phyloP scores from a whole-genome alignment of 2,113 vertebrate genomes.

The Engystomops pustulosus region DNA sequence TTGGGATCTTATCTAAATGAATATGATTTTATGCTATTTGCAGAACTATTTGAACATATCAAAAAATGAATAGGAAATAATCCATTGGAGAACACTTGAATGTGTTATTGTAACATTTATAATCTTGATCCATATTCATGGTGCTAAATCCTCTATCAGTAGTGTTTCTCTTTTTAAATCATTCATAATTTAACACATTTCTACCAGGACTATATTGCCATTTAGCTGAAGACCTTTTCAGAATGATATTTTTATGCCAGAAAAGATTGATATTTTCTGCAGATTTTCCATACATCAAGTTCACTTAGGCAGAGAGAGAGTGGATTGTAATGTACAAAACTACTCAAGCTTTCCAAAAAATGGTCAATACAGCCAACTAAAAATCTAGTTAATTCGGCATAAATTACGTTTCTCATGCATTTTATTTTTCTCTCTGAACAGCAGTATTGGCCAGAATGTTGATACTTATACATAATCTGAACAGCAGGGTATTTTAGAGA shows the following conservation, averaged over 20 bases:
- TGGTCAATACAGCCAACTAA: conserved; percentile 18
- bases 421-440: conserved; percentile 37
- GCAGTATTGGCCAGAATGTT: conserved; percentile 44
- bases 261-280: conserved; percentile 49
- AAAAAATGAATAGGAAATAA: conserved; percentile 25
- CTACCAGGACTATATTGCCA: conserved; percentile 9
- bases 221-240: conserved; percentile 50
- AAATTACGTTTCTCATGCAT: conserved; percentile 43
- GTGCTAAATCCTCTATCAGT: conserved; percentile 16
- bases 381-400: conserved; percentile 42
- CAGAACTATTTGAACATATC: conserved; percentile 5
- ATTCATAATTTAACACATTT: conserved; percentile 44
- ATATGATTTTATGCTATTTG: conserved; percentile 7
- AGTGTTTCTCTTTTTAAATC: conserved; percentile 37
- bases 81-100: background rate
- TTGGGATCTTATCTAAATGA: background rate
- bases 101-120: conserved; percentile 37
- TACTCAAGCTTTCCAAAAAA: conserved; percentile 24
- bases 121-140: conserved; percentile 25
- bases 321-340: conserved; percentile 16
- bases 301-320: conserved; percentile 36
- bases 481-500: conserved; percentile 31
- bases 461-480: conserved; percentile 25
- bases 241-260: conserved; percentile 45
- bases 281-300: conserved; percentile 47